Base-by-base conservation (phyloP, 37 sponge, comb jelly and placozoan genomes). In the Cliona cf. orientalis region DNA sequence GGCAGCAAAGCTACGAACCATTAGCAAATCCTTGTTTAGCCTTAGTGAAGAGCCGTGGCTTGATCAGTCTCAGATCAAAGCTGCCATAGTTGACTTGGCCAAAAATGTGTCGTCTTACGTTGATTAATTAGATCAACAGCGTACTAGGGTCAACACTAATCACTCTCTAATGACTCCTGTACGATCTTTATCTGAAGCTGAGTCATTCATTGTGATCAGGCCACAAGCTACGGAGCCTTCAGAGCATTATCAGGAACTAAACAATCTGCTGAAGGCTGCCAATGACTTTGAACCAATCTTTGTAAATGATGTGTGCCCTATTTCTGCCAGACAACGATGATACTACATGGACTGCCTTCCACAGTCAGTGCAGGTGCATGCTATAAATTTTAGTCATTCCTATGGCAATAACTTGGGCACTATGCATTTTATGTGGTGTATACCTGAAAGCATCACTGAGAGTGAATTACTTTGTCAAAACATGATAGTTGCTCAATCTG, bases 371-470 rank as follows among this genome's bases (percentile, higher is more conserved):
- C 6, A n/a, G 7, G 29, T 26, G 23, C 29, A 26, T 62, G 28
- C 63, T 7, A 62, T 62, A 7, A 62, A 26, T 9, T 14, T 62
- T 62, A 62, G 31, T 11, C 34, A 74, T 25, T 31, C 33, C 34
- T 34, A 14, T 56, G 75, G 75, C 7, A 55, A 45, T n/a, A 74
- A 74, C 57, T 31, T 74, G 5, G 57, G 75, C 7, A 56, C 19
- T n/a, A 33, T 33, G 21, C 75, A 35, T n/a, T 74, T 35, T 74
- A 28, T 56, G 14, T 74, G 75, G 75, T 33, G 34, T 21, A 35
- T 74, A 25, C 57, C 75, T 22, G 14, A 23, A 57, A 5, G 23
- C 22, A 53, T 74, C 23, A 56, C 58, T 69, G 40, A 28, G 12
- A 28, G 28, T 22, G 28, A 38, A 22, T 14, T 39, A 12, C 71